Evolutionary conservation across 1,140 invertebrate species (phyloP), one percentile per base, ranked within the genome.

Genomic region (Leptinotarsa undecemlineata): DNA sequence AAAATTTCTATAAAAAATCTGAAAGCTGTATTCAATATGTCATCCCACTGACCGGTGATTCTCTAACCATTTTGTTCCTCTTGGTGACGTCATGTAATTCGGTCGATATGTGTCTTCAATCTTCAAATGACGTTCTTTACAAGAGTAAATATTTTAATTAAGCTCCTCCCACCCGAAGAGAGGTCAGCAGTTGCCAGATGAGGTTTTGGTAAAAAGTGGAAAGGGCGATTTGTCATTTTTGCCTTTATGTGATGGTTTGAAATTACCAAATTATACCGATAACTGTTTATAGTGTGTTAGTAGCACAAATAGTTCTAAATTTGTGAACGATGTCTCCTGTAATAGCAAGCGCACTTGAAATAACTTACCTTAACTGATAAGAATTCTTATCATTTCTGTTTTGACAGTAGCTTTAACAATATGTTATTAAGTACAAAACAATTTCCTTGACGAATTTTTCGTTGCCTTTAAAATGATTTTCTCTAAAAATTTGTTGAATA

Each of bases 371-470:
- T 33, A 19, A 33, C 68, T 70, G 72, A 74, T 71, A 74, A 77
- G 72, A 71, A 73, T 67, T 68, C 75, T 78, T 78, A 76, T 78
- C 75, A 76, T 47, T 68, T 74, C 64, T 67, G 20, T 71, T 70
- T 76, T 74, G 70, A 73, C 68, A 75, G 66, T 73, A 74, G 48
- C 26, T 42, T 68, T 67, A 75, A 74, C 75, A 81, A 80, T 78
- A 78, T 81, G 80, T 76, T 78, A 76, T 71, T 80, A 72, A 73
- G 57, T 77, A 69, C 63, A 61, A 66, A 69, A 61, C 68, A 57
- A 42, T 76, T 73, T 74, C 79, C 69, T 69, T 79, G 78, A 79
- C 74, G 69, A 74, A 73, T 60, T 71, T 74, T 74, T 76, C 57
- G 47, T 73, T 77, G 57, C 61, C n/a, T 47, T 71, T 71, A 79